A percentile compares a stretch with the other conserved stretches of the same genome.
Evolutionary conservation across 2,888 invertebrate species (phyloP).

Genomic region (Nasonovia ribisnigri): DNA sequence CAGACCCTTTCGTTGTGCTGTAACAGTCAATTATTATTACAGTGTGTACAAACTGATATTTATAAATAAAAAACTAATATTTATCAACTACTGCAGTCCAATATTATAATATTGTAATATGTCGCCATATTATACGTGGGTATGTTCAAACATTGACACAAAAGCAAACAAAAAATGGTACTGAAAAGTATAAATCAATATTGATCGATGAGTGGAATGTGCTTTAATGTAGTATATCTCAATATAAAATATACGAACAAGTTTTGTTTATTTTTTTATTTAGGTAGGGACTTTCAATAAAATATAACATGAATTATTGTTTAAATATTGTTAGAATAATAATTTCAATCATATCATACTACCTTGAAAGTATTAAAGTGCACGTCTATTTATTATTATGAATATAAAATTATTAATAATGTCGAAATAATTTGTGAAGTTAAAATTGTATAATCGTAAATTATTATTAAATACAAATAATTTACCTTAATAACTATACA

Average conservation of each 20-base stretch:
- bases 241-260: not conserved
- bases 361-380: not conserved
- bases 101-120: not conserved
- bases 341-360: not conserved
- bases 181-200: not conserved
- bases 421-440: not conserved
- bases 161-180: not conserved
- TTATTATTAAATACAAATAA: not conserved
- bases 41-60: not conserved
- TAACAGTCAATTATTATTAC: not conserved
- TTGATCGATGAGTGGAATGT: not conserved
- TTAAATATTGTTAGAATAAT: not conserved
- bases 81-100: not conserved
- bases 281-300: not conserved
- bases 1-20: no score
- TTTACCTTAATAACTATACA: not conserved
- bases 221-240: not conserved
- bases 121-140: not conserved
- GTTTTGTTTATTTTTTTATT: not conserved
- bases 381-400: not conserved
- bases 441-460: not conserved
- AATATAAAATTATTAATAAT: not conserved
- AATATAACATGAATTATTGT: not conserved
- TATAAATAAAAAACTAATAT: not conserved
- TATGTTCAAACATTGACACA: not conserved